A percentile compares a stretch with the other conserved stretches of the same genome.
phyloP scores from a whole-genome alignment of 2,113 vertebrate genomes.

The Calypte anna region DNA sequence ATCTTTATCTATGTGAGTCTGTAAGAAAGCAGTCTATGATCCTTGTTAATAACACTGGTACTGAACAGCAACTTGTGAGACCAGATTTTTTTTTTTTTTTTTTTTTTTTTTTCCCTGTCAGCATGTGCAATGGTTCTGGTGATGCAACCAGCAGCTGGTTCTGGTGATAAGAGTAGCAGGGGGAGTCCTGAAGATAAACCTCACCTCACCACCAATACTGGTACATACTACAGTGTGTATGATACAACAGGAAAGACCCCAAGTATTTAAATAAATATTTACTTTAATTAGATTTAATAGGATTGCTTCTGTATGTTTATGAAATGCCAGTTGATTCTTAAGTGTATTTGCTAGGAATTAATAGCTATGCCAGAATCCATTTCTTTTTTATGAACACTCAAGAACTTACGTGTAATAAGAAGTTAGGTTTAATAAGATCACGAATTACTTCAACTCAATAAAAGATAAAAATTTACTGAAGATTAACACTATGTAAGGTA shows the following conservation, averaged over 20 bases:
- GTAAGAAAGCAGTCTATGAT: background rate
- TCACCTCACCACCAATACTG: background rate
- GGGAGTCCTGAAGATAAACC: background rate
- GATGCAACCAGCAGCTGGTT: background rate
- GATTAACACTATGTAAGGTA: background rate
- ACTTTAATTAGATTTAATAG: conserved; percentile 37
- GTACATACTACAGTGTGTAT: background rate
- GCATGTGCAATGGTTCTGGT: background rate
- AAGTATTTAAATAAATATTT: conserved; percentile 43
- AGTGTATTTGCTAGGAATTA: conserved; percentile 56
- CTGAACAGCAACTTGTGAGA: background rate
- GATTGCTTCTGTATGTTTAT: conserved; percentile 48
- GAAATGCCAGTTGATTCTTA: conserved; percentile 55
- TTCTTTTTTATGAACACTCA: conserved; percentile 53
- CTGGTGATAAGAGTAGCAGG: background rate
- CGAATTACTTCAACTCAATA: conserved; percentile 11
- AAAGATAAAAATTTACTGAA: conserved; percentile 24
- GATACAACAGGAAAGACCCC: background rate
- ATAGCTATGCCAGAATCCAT: conserved; percentile 2
- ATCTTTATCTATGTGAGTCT: background rate
- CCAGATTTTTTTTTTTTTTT: background rate
- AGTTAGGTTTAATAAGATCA: conserved; percentile 22
- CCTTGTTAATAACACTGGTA: background rate
- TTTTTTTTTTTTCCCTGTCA: background rate
- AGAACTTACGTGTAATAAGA: background rate